These are phyloP conservation scores for Gadus chalcogrammus DNA, from an alignment of 2,113 vertebrate species.

Conservation along the genomic window DNA sequence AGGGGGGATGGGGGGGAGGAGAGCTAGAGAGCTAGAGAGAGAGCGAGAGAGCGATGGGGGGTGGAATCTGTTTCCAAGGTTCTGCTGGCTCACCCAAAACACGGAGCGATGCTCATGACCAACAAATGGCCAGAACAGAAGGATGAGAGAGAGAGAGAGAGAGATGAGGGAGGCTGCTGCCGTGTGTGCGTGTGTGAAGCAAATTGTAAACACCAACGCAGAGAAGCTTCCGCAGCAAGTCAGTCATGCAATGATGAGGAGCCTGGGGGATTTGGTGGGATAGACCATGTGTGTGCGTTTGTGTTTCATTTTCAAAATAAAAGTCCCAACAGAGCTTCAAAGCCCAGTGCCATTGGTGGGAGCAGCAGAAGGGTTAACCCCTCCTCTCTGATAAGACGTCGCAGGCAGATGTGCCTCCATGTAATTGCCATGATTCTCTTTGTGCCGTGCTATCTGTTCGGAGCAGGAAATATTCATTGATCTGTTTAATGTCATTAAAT, in stretches of 20 bases:
- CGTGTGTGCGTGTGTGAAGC: constrained; percentile 60
- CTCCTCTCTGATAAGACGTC: constrained; percentile 10
- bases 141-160: constrained; percentile 28
- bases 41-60: constrained; percentile 14
- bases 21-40: constrained; percentile 39
- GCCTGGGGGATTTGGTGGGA: constrained; percentile 26
- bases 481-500: not conserved
- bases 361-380: constrained; percentile 45
- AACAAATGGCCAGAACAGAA: constrained; percentile 34
- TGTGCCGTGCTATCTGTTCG: not conserved
- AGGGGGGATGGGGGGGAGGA: constrained; percentile 26
- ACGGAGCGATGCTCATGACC: constrained; percentile 59
- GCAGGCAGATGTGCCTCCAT: constrained; percentile 15
- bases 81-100: constrained; percentile 57
- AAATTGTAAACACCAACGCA: constrained; percentile 77
- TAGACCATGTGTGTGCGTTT: not conserved
- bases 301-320: constrained; percentile 66
- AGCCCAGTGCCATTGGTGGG: constrained; percentile 1
- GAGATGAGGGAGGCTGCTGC: constrained; percentile 32
- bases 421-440: not conserved
- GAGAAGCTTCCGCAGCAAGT: constrained; percentile 86
- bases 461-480: not conserved
- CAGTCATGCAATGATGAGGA: constrained; percentile 73
- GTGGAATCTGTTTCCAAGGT: constrained; percentile 59
- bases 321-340: constrained; percentile 30